Conservation (phyloP, 2,113 vertebrate genomes). For the Grallaria varia region DNA sequence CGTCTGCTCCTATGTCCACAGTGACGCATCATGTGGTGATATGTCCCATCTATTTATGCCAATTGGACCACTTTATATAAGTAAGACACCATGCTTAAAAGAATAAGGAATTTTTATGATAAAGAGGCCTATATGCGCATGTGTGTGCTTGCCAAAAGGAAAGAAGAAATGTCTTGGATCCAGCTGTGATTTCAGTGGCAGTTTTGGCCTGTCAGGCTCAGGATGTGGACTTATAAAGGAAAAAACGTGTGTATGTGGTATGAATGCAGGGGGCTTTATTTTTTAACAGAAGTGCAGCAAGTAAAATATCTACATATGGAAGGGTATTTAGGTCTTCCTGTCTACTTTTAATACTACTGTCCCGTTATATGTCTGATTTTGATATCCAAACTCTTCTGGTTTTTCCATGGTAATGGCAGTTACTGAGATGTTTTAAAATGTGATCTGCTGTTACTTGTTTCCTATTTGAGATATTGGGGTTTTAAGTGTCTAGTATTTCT, state of each 20-base stretch:
- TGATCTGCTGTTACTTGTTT: neutral
- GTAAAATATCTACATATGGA: neutral
- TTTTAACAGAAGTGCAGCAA: neutral
- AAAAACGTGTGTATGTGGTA: neutral
- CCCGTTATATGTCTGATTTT: neutral
- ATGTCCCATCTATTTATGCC: conserved; percentile 35
- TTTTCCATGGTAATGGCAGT: neutral
- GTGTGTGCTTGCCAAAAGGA: neutral
- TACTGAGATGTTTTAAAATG: neutral
- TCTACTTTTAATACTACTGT: neutral
- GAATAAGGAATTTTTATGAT: neutral
- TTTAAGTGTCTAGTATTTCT: neutral
- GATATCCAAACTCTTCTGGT: neutral
- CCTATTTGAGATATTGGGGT: neutral
- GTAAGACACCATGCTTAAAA: neutral
- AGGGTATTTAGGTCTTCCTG: neutral
- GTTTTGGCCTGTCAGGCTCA: neutral
- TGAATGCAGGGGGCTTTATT: neutral
- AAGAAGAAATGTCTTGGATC: neutral
- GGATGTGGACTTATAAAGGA: neutral
- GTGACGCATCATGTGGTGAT: conserved; percentile 35
- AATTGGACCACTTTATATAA: neutral
- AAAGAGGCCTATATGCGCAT: neutral
- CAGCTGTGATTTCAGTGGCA: neutral
- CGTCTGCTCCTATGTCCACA: conserved; percentile 18